Evolutionary conservation across 1,140 invertebrate genomes (phyloP).

Genomic region (Chrysopa pallens): DNA sequence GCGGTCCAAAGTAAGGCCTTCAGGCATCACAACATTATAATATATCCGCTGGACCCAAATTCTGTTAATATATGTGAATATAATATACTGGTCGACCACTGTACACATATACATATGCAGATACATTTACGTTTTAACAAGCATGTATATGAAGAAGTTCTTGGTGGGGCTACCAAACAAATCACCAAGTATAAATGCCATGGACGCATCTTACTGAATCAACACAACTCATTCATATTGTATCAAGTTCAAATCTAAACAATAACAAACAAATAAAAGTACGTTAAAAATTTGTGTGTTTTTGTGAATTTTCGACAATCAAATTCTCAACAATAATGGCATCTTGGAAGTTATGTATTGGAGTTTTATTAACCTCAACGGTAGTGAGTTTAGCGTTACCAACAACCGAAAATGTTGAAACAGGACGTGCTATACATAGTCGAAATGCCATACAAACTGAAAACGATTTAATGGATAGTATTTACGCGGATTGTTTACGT

Average conservation of each 20-base stretch:
- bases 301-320: neutral
- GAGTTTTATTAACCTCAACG: conserved; percentile 29
- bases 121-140: no score
- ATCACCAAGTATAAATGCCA: neutral
- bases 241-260: neutral
- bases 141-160: no score
- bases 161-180: neutral
- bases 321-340: conserved; percentile 2
- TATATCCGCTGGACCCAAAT: conserved; percentile 21
- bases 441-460: conserved; percentile 41
- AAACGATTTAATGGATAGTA: conserved; percentile 55
- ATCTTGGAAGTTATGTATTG: conserved; percentile 22
- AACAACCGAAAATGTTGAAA: conserved; percentile 37
- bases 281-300: no score
- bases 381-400: conserved; percentile 30
- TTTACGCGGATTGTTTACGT: conserved; percentile 54
- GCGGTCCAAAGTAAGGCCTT: conserved; percentile 21
- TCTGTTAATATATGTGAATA: conserved; percentile 6
- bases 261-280: neutral
- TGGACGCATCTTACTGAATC: neutral
- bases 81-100: conserved; percentile 6
- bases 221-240: neutral
- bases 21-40: conserved; percentile 16
- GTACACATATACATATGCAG: conserved; percentile 1
- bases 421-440: conserved; percentile 18